Conservation (phyloP, 2,797 vertebrate genomes). For the Varecia variegata region DNA sequence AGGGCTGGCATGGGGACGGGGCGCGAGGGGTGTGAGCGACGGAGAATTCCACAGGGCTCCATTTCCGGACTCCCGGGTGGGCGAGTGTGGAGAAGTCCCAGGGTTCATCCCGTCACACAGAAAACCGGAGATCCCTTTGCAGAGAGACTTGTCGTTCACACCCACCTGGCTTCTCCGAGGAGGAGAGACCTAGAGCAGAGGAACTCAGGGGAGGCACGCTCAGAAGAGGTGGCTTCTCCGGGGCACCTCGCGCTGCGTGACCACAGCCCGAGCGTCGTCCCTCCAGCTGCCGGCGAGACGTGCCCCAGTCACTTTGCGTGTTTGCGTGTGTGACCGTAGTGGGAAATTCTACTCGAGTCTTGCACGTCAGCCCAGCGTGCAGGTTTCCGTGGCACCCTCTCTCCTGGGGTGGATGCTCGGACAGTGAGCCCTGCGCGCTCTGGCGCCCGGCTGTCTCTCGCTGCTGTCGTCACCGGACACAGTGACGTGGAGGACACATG, state of each 20-base stretch:
- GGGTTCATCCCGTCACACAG: background rate
- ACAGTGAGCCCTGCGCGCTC: background rate
- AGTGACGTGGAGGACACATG: background rate
- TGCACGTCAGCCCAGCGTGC: background rate
- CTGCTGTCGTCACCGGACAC: background rate
- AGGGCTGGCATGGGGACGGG: too few species aligned
- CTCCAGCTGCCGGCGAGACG: background rate
- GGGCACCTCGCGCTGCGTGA: too few species aligned
- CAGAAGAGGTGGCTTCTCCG: background rate
- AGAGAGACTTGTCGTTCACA: background rate
- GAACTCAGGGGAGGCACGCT: background rate
- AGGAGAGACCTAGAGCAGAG: background rate
- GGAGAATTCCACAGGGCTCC: background rate
- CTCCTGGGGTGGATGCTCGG: background rate
- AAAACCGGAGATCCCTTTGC: background rate
- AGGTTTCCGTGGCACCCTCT: background rate
- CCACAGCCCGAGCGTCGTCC: background rate
- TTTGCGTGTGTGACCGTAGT: accelerated
- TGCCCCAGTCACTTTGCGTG: background rate
- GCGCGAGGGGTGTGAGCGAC: background rate
- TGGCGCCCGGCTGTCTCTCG: background rate
- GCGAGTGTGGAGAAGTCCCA: background rate
- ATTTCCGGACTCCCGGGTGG: background rate
- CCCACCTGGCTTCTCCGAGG: background rate
- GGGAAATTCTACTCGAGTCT: background rate